Percentiles rank a stretch among this genome's conserved stretches.
Evolutionary conservation across 2,797 vertebrate genomes (phyloP).

Genomic region (Oreortyx pictus): DNA sequence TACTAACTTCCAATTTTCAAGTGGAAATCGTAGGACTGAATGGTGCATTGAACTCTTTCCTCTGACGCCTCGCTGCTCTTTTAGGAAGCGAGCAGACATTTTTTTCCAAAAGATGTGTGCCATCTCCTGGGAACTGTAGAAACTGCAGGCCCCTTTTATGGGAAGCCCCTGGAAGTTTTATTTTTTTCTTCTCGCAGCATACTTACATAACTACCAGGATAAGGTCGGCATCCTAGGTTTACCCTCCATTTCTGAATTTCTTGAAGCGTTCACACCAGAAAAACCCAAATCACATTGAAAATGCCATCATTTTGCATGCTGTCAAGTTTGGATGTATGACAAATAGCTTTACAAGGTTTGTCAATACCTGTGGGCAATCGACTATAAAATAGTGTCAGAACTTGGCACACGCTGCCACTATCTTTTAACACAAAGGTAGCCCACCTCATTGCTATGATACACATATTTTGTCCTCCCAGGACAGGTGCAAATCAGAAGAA

Average conservation of each 20-base stretch:
- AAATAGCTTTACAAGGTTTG: neutral
- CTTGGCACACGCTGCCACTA: too few species aligned
- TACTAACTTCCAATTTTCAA: constrained; percentile 36
- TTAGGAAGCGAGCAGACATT: neutral
- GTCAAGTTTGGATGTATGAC: neutral
- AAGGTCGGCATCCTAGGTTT: neutral
- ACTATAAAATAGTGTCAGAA: neutral
- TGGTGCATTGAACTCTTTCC: constrained; percentile 8
- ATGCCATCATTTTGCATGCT: rapidly evolving
- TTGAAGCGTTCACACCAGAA: neutral
- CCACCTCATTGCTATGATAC: rapidly evolving
- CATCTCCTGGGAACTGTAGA: constrained; percentile 60
- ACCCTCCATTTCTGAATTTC: neutral
- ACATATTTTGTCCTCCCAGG: neutral
- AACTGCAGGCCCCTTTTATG: neutral
- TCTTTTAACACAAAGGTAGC: neutral
- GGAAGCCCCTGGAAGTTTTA: neutral
- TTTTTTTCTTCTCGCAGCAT: neutral
- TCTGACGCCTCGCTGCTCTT: constrained; percentile 12
- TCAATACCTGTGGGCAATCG: neutral
- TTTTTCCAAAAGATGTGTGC: constrained; percentile 61
- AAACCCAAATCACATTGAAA: neutral
- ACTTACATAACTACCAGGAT: neutral
- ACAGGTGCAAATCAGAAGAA: neutral
- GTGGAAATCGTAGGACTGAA: constrained; percentile 44